Evolutionary conservation across 2,113 vertebrate species (phyloP).

Genomic region (Lethenteron camtschaticum): DNA sequence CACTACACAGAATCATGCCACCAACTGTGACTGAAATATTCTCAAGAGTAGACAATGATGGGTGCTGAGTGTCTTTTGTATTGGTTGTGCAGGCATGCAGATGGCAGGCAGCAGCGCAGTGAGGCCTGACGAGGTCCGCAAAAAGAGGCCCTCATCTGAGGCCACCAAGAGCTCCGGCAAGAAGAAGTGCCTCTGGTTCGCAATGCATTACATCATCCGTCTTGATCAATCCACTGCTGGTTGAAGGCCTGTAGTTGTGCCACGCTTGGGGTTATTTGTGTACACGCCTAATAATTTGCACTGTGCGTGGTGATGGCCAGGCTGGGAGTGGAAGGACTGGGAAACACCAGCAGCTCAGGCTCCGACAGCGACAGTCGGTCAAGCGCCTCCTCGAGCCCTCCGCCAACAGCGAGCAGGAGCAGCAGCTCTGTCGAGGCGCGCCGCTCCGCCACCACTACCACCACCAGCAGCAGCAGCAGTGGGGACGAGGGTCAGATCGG

Average conservation of each 20-base stretch:
- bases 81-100: slow-evolving; percentile 42
- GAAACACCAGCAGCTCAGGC: slow-evolving; percentile 22
- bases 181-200: slow-evolving; percentile 47
- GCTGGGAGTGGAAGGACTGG: slow-evolving; percentile 31
- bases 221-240: too few relatives aligned
- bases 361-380: slow-evolving; percentile 14
- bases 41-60: background rate
- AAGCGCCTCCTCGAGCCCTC: too few relatives aligned
- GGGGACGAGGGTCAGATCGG: too few relatives aligned
- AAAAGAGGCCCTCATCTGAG: slow-evolving; percentile 23
- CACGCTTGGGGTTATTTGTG: too few relatives aligned
- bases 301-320: slow-evolving; percentile 19
- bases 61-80: background rate
- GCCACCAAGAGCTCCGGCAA: slow-evolving; percentile 21
- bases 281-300: background rate
- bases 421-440: too few relatives aligned
- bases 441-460: too few relatives aligned
- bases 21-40: background rate
- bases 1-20: background rate
- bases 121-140: slow-evolving; percentile 10
- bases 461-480: too few relatives aligned
- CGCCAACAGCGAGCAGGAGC: too few relatives aligned
- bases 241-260: too few relatives aligned
- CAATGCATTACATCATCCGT: background rate
- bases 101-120: slow-evolving; percentile 39